Percentiles rank a stretch among this genome's conserved stretches.
Conservation (phyloP, 1,140 invertebrate species). For the Drosophila mayri region DNA sequence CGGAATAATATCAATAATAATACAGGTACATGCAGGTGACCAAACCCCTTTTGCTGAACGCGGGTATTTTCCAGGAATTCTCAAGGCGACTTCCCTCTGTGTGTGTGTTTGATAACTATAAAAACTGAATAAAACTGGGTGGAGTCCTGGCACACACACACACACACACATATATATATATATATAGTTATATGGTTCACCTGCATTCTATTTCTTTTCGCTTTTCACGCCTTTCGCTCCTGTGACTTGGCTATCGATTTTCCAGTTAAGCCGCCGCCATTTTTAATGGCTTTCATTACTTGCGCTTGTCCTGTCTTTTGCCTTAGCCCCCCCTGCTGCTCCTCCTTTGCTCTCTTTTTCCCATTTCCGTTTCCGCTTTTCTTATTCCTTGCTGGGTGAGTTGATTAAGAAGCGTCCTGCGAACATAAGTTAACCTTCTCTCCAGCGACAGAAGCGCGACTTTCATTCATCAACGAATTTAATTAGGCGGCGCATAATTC, state of each 20-base stretch:
- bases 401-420: constrained; percentile 64
- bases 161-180: not conserved
- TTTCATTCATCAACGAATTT: constrained; percentile 66
- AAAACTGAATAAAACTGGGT: constrained; percentile 56
- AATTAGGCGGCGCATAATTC: constrained; percentile 66
- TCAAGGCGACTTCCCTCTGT: constrained; percentile 11
- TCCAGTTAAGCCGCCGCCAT: constrained; percentile 71
- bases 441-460: constrained; percentile 15
- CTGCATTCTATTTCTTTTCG: constrained; percentile 69
- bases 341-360: not conserved
- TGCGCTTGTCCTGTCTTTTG: constrained; percentile 44
- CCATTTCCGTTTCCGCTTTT: constrained; percentile 30
- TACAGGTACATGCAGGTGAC: constrained; percentile 18
- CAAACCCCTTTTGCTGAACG: constrained; percentile 25
- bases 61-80: constrained; percentile 24
- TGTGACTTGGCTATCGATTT: constrained; percentile 66
- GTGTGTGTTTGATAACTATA: constrained; percentile 50
- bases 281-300: constrained; percentile 81
- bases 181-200: constrained; percentile 26
- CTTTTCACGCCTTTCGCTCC: constrained; percentile 62
- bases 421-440: constrained; percentile 10
- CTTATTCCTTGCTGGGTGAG: constrained; percentile 52
- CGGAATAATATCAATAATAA: constrained; percentile 48
- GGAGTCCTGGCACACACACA: constrained; percentile 39
- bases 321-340: constrained; percentile 6